Evolutionary conservation across 2,888 invertebrate genomes (phyloP), one percentile per base, ranked within the genome.

Genomic region (Aphidoletes aphidimyza): DNA sequence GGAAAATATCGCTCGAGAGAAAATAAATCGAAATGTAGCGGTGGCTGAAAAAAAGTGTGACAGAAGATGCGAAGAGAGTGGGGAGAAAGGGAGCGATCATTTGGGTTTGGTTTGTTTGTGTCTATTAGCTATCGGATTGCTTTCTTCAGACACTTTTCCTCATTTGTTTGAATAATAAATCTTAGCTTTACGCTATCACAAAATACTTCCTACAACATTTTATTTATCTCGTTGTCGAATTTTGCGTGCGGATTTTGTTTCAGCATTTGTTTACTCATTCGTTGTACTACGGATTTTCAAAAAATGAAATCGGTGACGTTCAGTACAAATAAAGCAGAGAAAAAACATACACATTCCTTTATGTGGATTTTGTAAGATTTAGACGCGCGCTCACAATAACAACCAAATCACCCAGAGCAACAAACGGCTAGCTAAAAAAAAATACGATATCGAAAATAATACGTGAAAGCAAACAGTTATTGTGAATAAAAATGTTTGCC

Each of bases 101-200:
- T 22, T 5, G 5, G 6, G n/a, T n/a, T 54, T 14, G 22, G 22
- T 69, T 69, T 69, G 26, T 69, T 26, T 69, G 14, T 69, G 34
- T 69, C 34, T 69, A 69, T 69, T 69, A 69, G 69, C 69, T 69
- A 69, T 69, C 30, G 69, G 30, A 69, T 69, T 69, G 69, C 69
- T 14, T 69, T 69, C 69, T 69, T 3, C n/a, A 69, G 69, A 69
- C 69, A 69, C 69, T 69, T 69, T 69, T 69, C n/a, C 69, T 34
- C 30, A 69, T 69, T 69, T 69, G 69, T 69, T 69, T 69, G 69
- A 30, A 69, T 69, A 69, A 69, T 30, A 26, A 69, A 69, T 69
- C 69, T 69, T 30, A 30, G 69, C 69, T 69, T 69, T 69, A 69
- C 30, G 9, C 54, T 22, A 54, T 54, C 22, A 17, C 54, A 54